Evolutionary conservation across 2,888 invertebrate species (phyloP).

Genomic region (Zaprionus obscuricornis): DNA sequence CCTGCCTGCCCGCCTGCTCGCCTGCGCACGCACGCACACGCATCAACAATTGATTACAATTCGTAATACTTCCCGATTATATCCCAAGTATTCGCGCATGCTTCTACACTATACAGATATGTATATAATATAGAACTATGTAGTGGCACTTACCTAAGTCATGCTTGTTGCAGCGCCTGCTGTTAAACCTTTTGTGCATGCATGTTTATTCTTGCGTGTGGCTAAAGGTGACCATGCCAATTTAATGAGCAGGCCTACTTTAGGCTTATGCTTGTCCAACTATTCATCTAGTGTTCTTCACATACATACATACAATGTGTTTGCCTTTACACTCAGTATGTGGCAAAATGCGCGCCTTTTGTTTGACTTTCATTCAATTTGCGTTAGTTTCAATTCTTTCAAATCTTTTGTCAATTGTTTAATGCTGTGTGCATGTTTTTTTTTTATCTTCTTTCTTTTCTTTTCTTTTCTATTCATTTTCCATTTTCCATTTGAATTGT

Average conservation of each 20-base stretch:
- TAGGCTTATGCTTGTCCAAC: too few species aligned
- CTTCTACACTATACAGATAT: conserved; percentile 5
- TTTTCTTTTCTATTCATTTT: conserved; percentile 1
- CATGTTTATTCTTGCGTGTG: conserved; percentile 63
- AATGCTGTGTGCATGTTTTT: too few species aligned
- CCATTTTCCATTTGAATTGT: conserved; percentile 45
- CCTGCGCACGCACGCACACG: conserved; percentile 21
- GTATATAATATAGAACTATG: not conserved
- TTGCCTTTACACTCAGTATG: conserved; percentile 40
- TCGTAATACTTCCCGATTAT: too few species aligned
- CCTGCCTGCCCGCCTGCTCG: conserved; percentile 25
- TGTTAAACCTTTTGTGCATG: conserved; percentile 44
- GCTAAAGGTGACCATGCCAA: conserved; percentile 22
- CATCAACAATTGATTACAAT: too few species aligned
- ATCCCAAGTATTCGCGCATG: conserved; percentile 38
- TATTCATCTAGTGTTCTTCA: too few species aligned
- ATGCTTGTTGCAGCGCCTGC: conserved; percentile 40
- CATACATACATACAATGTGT: not conserved
- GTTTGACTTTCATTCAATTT: conserved; percentile 63
- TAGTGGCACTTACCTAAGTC: conserved; percentile 18
- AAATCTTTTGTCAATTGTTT: conserved; percentile 40
- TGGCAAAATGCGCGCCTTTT: conserved; percentile 58
- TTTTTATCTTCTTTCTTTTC: conserved; percentile 1
- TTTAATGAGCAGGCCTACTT: conserved; percentile 26
- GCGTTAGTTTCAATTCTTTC: conserved; percentile 54